Evolutionary conservation across 92 coral and sea anemone species (phyloP).

Genomic region (Micromussa lordhowensis): DNA sequence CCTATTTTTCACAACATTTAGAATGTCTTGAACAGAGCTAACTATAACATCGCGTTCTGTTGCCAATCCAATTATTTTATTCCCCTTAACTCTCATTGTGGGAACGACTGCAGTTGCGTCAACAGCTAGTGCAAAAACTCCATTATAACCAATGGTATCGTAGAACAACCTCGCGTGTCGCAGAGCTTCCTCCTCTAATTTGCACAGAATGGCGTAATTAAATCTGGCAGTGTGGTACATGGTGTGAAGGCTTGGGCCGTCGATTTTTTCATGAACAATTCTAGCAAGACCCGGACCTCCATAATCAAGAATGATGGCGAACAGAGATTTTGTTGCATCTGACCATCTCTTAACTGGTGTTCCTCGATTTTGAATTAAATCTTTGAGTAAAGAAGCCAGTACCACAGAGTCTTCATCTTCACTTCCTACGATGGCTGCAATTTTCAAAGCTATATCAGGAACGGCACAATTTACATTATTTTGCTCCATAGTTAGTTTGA

Average conservation of each 20-base stretch:
- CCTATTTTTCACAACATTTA: too few relatives aligned
- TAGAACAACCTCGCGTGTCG: background rate
- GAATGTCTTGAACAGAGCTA: too few relatives aligned
- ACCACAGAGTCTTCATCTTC: conserved; percentile 16
- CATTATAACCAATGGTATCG: background rate
- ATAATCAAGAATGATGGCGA: conserved; percentile 6
- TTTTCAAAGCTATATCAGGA: conserved; percentile 38
- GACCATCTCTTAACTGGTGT: conserved; percentile 37
- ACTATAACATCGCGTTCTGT: too few relatives aligned
- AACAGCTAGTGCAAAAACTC: background rate
- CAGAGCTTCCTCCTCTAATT: too few relatives aligned
- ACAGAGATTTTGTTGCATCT: conserved; percentile 50
- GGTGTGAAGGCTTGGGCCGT: background rate
- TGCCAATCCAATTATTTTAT: too few relatives aligned
- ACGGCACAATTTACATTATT: conserved; percentile 14
- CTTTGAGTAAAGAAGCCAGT: conserved; percentile 24
- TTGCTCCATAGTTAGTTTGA: conserved; percentile 16
- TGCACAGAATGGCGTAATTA: too few relatives aligned
- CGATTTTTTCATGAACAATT: conserved; percentile 13
- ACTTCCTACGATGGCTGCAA: conserved; percentile 39
- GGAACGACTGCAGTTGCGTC: background rate
- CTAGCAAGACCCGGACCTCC: conserved; percentile 18
- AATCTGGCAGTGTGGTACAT: too few relatives aligned
- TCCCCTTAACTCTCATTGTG: too few relatives aligned
- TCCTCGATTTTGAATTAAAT: conserved; percentile 31